Base-by-base conservation (phyloP, 2,797 vertebrate genomes). In the Chelonia mydas region DNA sequence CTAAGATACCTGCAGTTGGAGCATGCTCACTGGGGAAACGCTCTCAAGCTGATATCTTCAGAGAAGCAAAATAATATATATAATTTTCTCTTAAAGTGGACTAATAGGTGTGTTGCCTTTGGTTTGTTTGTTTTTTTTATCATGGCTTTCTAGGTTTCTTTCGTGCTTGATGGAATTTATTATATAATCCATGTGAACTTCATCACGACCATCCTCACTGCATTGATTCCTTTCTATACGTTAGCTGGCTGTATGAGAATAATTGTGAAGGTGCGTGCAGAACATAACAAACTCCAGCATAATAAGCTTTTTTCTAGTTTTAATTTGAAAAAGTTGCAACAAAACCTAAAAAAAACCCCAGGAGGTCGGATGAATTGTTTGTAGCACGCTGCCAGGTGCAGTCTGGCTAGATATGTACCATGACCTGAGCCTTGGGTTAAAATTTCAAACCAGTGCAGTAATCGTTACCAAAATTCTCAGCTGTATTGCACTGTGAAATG, bases 151-250 rank as follows among this genome's bases (percentile, higher is more conserved):
- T 68, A 68, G 65, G 65, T 68, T 68, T 21, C 33, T 37, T 37
- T 68, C 7, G 9, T 37, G n/a, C n/a, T 68, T 68, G 37, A 37
- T 68, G 17, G 4, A 19, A 10, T 37, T n/a, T 3, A 2, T 33
- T 19, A 8, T 10, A 8, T n/a, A n/a, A 5, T 5, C 16, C 0
- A 3, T 65, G 1, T 9, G 61, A 7, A n/a, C 7, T 17, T 17
- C 65, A 2, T 68, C 33, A n/a, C 5, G 4, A 68, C 9, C 65
- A 19, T 68, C 31, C 87, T 81, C 5, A 94, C 87, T 7, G 1
- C 95, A 19, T 88, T 97, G 59, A 74, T 95, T 13, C 96, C 97
- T 0, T 77, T 94, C 21, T 97, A 96, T 79, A 84, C 96, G 4
- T 13, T 96, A 78, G 65, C 90, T 81, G 96, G 95, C 11, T 94